A percentile compares a stretch with the other conserved stretches of the same genome.
Evolutionary conservation across 1,140 invertebrate species (phyloP).

Genomic region (Aphelenchoides avenae): DNA sequence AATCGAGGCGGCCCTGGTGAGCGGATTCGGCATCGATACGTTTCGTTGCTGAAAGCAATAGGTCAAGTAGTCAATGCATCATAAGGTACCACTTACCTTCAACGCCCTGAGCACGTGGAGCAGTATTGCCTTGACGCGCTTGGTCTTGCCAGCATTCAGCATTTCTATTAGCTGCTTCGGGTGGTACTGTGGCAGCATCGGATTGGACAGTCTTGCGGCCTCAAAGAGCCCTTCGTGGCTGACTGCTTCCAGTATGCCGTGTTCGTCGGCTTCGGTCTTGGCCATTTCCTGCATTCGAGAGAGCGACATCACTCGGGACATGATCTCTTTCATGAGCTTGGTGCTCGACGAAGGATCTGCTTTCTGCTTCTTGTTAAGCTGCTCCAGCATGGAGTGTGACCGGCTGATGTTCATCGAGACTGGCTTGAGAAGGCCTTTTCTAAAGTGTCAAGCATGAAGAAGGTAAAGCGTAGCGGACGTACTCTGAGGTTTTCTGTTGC

Average conservation of each 20-base stretch:
- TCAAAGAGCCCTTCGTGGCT: conserved; percentile 76
- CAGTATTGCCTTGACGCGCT: conserved; percentile 94
- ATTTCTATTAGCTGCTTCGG: conserved; percentile 96
- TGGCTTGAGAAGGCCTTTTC: neutral
- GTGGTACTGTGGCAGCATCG: conserved; percentile 99
- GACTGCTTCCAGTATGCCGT: conserved; percentile 42
- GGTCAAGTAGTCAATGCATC: conserved; percentile 2
- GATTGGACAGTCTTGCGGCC: conserved; percentile 85
- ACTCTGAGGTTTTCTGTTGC: neutral
- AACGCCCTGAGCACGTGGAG: conserved; percentile 79
- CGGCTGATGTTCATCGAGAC: conserved; percentile 32
- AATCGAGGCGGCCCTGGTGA: conserved; percentile 36
- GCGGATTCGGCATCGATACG: conserved; percentile 13
- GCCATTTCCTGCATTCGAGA: conserved; percentile 16
- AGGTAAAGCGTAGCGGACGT: too few relatives aligned
- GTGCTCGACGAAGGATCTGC: conserved; percentile 7
- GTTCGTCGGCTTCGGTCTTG: conserved; percentile 14
- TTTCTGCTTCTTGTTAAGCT: conserved; percentile 23
- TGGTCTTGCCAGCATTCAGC: conserved; percentile 94
- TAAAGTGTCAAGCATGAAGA: neutral
- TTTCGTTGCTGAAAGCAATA: conserved; percentile 21
- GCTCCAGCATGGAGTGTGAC: conserved; percentile 53
- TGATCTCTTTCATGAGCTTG: conserved; percentile 42
- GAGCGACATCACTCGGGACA: conserved; percentile 27
- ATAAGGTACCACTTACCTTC: conserved; percentile 46